phyloP scores from a whole-genome alignment of 2,888 invertebrate species.

The Ommatoiulus sabulosus region DNA sequence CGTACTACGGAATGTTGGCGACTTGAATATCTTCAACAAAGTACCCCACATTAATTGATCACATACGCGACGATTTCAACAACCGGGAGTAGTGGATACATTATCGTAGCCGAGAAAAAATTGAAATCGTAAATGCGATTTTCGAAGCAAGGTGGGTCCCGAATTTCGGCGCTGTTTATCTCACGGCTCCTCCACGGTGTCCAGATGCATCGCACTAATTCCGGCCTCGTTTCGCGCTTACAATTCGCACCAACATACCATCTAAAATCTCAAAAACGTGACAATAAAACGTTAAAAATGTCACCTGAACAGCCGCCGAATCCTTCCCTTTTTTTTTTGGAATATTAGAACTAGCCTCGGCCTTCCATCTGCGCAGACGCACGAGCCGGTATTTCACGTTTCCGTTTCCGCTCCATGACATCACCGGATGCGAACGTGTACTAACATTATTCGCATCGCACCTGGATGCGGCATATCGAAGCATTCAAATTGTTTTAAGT shows the following conservation, averaged over 20 bases:
- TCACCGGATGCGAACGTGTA: neutral
- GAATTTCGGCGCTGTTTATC: neutral
- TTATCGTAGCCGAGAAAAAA: neutral
- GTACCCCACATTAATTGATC: constrained; percentile 50
- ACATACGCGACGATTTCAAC: neutral
- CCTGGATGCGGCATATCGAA: neutral
- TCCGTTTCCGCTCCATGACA: neutral
- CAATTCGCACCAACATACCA: neutral
- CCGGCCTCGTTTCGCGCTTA: neutral
- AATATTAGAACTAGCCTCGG: neutral
- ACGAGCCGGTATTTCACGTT: neutral
- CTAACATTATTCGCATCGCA: neutral
- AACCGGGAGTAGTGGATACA: neutral
- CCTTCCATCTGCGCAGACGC: neutral
- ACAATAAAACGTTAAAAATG: neutral
- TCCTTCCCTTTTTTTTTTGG: neutral
- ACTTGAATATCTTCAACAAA: constrained; percentile 50
- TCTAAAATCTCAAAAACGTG: neutral
- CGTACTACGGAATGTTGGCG: constrained; percentile 54
- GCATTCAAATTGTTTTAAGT: too few relatives aligned
- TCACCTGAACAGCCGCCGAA: neutral
- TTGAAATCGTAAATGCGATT: neutral
- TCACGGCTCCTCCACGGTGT: neutral
- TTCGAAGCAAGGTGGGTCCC: neutral
- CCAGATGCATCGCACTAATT: neutral